These are phyloP conservation scores for Atherinosoma microstoma DNA, from an alignment of 2,797 vertebrate species.

Conservation along the genomic window DNA sequence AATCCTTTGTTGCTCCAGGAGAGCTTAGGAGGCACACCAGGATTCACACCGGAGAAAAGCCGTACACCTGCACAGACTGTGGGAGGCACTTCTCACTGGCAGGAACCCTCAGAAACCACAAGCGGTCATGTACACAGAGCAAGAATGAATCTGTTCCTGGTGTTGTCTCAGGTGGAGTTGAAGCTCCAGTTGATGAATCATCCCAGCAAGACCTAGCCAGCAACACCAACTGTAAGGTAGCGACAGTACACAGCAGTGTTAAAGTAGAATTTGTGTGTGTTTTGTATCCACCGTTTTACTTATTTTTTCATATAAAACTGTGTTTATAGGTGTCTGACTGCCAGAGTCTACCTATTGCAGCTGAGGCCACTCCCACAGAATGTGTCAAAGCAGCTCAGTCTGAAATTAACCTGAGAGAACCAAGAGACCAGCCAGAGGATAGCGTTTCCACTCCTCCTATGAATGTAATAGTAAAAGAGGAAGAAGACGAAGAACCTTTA, in stretches of 20 bases:
- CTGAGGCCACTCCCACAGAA: slow-evolving; percentile 34
- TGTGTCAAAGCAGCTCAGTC: slow-evolving; percentile 28
- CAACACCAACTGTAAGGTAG: slow-evolving; percentile 55
- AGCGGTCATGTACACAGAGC: slow-evolving; percentile 66
- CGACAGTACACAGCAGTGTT: neutral
- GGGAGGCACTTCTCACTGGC: slow-evolving; percentile 77
- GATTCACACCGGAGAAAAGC: slow-evolving; percentile 80
- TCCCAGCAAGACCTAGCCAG: slow-evolving; percentile 24
- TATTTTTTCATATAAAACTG: slow-evolving; percentile 4
- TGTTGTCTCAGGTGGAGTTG: neutral
- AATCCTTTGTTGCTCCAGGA: slow-evolving; percentile 77
- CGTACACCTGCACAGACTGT: slow-evolving; percentile 76
- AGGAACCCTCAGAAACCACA: slow-evolving; percentile 79
- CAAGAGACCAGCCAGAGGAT: slow-evolving; percentile 26
- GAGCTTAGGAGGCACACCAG: slow-evolving; percentile 78
- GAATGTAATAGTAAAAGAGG: slow-evolving; percentile 77
- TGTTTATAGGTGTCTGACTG: slow-evolving; percentile 42
- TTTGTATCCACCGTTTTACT: neutral
- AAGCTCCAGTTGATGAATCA: slow-evolving; percentile 27
- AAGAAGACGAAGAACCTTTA: slow-evolving; percentile 76
- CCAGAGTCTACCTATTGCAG: slow-evolving; percentile 20
- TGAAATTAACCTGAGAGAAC: slow-evolving; percentile 22
- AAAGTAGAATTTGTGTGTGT: neutral
- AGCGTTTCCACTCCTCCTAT: slow-evolving; percentile 48
- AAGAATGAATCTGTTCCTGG: slow-evolving; percentile 30